phyloP scores from a whole-genome alignment of 1,140 invertebrate species.

The Heterodera schachtii region DNA sequence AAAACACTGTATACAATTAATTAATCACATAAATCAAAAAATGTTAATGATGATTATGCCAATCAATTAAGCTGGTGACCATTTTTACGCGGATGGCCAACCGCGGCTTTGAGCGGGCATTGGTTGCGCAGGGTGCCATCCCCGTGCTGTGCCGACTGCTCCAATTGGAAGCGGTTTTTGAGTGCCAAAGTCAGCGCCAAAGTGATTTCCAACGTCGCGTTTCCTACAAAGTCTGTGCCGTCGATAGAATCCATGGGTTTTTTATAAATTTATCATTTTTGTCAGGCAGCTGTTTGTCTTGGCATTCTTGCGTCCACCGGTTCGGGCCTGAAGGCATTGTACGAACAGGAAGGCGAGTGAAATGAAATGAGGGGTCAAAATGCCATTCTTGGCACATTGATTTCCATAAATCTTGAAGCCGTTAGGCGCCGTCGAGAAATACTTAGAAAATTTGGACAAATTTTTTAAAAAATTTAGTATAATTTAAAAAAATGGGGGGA shows the following conservation, averaged over 20 bases:
- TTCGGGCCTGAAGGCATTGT: conserved; percentile 27
- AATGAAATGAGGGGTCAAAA: not conserved
- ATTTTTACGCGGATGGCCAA: conserved; percentile 39
- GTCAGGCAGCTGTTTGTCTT: conserved; percentile 38
- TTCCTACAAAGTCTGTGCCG: not conserved
- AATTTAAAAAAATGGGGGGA: too few relatives aligned
- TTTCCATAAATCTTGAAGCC: too few relatives aligned
- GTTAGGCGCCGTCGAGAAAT: too few relatives aligned
- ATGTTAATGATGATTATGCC: too few relatives aligned
- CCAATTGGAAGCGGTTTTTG: not conserved
- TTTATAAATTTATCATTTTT: not conserved
- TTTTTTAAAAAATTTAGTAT: too few relatives aligned
- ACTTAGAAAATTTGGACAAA: too few relatives aligned
- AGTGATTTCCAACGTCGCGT: conserved; percentile 5
- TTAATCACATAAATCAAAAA: too few relatives aligned
- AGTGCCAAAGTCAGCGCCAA: not conserved
- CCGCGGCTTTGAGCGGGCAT: conserved; percentile 35
- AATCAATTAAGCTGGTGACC: conserved; percentile 28
- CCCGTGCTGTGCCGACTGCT: conserved; percentile 36
- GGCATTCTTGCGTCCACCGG: conserved; percentile 24
- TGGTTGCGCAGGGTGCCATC: conserved; percentile 41
- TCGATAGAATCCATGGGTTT: not conserved
- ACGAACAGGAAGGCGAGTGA: conserved; percentile 27
- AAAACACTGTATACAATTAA: too few relatives aligned
- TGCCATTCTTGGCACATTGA: not conserved